Conservation (phyloP, 2,797 vertebrate genomes). For the Sarcoramphus papa region DNA sequence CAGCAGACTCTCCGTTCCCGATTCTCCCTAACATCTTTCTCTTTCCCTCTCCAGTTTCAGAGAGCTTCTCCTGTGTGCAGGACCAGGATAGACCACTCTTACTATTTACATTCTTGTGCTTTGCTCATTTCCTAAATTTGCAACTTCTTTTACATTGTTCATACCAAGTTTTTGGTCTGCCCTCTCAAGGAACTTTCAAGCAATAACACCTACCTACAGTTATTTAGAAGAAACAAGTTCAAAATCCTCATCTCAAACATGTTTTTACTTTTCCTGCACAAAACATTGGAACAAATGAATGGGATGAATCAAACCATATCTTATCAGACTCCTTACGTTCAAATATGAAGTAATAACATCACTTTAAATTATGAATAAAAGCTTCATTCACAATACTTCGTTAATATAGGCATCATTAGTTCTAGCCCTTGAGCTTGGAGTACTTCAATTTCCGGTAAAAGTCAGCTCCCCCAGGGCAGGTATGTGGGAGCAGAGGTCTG, state of each 20-base stretch:
- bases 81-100: not conserved
- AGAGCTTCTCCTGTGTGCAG: not conserved
- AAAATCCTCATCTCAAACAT: not conserved
- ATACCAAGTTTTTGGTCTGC: not conserved
- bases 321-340: not conserved
- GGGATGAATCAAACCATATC: fast-evolving
- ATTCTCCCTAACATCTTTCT: not conserved
- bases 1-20: fast-evolving
- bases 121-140: not conserved
- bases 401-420: not conserved
- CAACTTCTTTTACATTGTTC: not conserved
- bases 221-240: not conserved
- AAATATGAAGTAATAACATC: not conserved
- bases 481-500: not conserved
- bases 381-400: fast-evolving
- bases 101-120: no score
- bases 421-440: not conserved
- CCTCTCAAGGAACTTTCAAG: not conserved
- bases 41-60: not conserved
- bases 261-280: not conserved
- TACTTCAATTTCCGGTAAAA: not conserved
- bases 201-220: not conserved
- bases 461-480: not conserved
- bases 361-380: not conserved
- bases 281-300: not conserved